Conservation (phyloP, 2,888 invertebrate species). For the Pammene aurita region DNA sequence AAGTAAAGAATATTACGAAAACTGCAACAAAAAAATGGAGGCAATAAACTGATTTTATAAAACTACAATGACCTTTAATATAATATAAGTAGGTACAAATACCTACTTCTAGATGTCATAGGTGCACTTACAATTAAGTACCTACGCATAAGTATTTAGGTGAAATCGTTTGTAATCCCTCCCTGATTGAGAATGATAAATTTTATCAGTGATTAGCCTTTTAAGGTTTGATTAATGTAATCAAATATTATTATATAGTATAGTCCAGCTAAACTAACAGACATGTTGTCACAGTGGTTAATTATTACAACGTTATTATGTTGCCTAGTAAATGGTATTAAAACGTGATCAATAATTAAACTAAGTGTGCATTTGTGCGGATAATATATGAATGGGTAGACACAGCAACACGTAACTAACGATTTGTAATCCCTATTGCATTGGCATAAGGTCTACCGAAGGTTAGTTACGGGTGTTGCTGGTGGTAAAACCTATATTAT, state of each 20-base stretch:
- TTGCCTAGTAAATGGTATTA: conserved; percentile 33
- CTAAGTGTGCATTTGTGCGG: not conserved
- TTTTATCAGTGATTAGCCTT: conserved; percentile 30
- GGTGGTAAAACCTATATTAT: no score
- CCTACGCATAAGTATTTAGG: not conserved
- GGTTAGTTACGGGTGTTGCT: no score
- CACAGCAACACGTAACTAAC: no score
- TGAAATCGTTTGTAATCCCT: conserved; percentile 16
- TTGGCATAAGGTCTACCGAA: no score
- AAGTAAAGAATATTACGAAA: not conserved
- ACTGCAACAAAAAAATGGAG: not conserved
- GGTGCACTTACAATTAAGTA: not conserved
- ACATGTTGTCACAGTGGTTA: conserved; percentile 27
- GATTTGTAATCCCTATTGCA: no score
- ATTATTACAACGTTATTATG: conserved; percentile 31
- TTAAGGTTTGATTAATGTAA: conserved; percentile 10
- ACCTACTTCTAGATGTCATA: not conserved
- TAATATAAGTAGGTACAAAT: not conserved
- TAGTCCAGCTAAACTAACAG: not conserved
- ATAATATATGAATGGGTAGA: no score
- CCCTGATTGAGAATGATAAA: conserved; percentile 26
- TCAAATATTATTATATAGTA: conserved; percentile 7
- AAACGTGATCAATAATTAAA: conserved; percentile 6
- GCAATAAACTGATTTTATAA: not conserved
- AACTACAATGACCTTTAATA: not conserved